Base-by-base conservation (phyloP, 2,888 invertebrate genomes). In the Monoplex corrugatus region DNA sequence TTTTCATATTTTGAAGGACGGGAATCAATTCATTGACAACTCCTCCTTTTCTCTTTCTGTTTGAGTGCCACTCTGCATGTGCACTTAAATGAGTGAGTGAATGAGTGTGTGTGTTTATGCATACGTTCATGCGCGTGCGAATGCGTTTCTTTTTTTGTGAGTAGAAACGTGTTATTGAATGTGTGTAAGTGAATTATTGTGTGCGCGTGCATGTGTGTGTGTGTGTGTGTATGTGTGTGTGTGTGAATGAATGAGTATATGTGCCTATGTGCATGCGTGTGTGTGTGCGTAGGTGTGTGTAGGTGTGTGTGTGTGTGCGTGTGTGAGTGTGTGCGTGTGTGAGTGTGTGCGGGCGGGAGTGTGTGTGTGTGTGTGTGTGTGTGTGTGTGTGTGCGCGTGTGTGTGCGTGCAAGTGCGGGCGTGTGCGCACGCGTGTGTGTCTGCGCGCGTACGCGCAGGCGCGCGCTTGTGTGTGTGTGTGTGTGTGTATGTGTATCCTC, bases 381-480 rank as follows among this genome's bases (percentile, higher is more conserved):
- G 38, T n/a, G 38, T 2, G 19, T 19, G 38, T 23, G 23, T n/a
- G 38, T 13, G 3, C 38, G 38, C 35, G 38, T 19, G 38, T 28
- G 5, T 68, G 68, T 68, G 68, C n/a, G 68, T 68, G 68, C n/a
- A n/a, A 28, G 68, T 68, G 68, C n/a, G 68, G 19, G 68, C n/a
- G 68, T 68, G 68, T 68, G 68, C n/a, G 68, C n/a, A n/a, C n/a
- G 68, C n/a, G 68, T 68, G 68, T 68, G 68, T 68, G 68, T 68
- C 28, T 68, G 68, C n/a, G 68, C n/a, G 68, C n/a, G 68, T 68
- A n/a, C n/a, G 68, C 28, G 28, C 28, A 3, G 16, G 28, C 28
- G 16, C 28, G 28, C 28, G 16, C 28, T 5, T 68, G n/a, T 68
- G n/a, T n/a, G n/a, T n/a, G n/a, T n/a, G n/a, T n/a, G n/a, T n/a